A percentile compares a stretch with the other conserved stretches of the same genome.
phyloP scores from a whole-genome alignment of 2,888 invertebrate genomes.

The Coelogynopora nodosa region DNA sequence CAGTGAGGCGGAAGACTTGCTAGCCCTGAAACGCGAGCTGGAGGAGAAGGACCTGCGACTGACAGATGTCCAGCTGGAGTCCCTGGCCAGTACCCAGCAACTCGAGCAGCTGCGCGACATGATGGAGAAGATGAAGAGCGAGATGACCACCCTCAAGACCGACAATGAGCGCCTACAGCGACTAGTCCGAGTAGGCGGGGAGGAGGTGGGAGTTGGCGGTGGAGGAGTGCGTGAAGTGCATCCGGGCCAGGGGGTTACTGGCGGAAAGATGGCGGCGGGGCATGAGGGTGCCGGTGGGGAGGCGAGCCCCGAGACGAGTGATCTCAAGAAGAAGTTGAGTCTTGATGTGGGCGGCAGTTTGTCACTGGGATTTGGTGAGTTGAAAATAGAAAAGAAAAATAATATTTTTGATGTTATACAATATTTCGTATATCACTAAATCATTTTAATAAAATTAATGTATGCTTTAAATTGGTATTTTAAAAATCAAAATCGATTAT shows the following conservation, averaged over 20 bases:
- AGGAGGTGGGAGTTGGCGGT: background rate
- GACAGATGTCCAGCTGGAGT: slow-evolving; percentile 91
- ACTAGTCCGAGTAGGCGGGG: slow-evolving; percentile 66
- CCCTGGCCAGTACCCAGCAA: slow-evolving; percentile 91
- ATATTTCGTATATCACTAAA: too few relatives aligned
- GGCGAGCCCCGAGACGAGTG: slow-evolving; percentile 3
- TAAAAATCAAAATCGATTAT: too few relatives aligned
- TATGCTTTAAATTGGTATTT: too few relatives aligned
- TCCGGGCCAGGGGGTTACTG: background rate
- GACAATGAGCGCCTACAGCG: slow-evolving; percentile 90
- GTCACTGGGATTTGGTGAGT: background rate
- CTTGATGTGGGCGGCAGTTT: background rate
- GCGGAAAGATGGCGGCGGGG: background rate
- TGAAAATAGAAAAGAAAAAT: background rate
- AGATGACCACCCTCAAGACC: slow-evolving; percentile 91
- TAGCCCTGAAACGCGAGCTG: slow-evolving; percentile 83
- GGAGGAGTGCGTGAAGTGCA: background rate
- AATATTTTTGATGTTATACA: too few relatives aligned
- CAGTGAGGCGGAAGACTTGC: slow-evolving; percentile 63
- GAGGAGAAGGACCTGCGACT: slow-evolving; percentile 91
- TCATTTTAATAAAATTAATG: too few relatives aligned
- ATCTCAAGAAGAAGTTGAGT: slow-evolving; percentile 10
- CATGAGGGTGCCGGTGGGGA: background rate
- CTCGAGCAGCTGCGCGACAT: slow-evolving; percentile 91
- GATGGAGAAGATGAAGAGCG: slow-evolving; percentile 91